Evolutionary conservation across 2,888 invertebrate genomes (phyloP).

Genomic region (Perizoma flavofasciatum): DNA sequence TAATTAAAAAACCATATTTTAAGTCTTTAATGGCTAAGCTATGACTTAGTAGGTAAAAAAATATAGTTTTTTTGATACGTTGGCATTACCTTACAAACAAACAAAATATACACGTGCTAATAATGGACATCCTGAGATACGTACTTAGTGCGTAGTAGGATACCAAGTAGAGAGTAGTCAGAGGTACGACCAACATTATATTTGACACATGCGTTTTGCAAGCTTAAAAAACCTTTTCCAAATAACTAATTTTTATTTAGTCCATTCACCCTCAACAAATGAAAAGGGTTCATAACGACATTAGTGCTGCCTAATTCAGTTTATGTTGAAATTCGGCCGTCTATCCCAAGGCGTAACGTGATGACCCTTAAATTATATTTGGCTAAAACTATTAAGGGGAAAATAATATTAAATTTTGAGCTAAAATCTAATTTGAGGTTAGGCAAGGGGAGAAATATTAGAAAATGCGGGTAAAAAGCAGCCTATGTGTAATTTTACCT

Average conservation of each 20-base stretch:
- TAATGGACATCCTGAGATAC: too few relatives aligned
- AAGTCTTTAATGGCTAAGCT: too few relatives aligned
- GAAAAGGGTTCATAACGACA: constrained; percentile 25
- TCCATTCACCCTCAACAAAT: constrained; percentile 14
- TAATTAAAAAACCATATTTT: not conserved
- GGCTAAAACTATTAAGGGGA: constrained; percentile 44
- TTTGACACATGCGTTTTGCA: too few relatives aligned
- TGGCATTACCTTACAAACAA: too few relatives aligned
- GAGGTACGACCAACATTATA: too few relatives aligned
- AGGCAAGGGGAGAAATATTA: not conserved
- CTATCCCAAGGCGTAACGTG: constrained; percentile 48
- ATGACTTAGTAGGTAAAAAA: too few relatives aligned
- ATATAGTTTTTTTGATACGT: too few relatives aligned
- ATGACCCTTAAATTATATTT: constrained; percentile 51
- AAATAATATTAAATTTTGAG: constrained; percentile 30
- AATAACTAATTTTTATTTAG: too few relatives aligned
- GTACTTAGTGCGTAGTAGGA: too few relatives aligned
- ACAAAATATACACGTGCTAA: too few relatives aligned
- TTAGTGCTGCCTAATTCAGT: constrained; percentile 26
- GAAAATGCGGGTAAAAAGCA: not conserved
- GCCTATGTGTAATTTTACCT: not conserved
- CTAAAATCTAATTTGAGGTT: constrained; percentile 16
- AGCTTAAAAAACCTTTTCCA: too few relatives aligned
- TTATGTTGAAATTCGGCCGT: constrained; percentile 19
- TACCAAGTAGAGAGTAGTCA: too few relatives aligned